Conservation (phyloP, 2,113 vertebrate species). For the Oplegnathus fasciatus region DNA sequence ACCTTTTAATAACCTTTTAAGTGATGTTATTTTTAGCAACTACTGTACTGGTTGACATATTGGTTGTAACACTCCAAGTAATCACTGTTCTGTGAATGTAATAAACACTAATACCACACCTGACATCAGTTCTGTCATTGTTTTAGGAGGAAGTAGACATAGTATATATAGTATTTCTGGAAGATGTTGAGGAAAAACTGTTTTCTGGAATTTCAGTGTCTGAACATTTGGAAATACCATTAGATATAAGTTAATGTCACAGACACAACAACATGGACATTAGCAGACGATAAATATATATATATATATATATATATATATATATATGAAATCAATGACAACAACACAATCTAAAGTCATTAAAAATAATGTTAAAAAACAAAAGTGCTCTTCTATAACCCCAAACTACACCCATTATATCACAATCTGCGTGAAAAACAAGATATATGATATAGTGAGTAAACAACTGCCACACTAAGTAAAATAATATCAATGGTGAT, state of each 20-base stretch:
- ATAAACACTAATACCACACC: constrained; percentile 64
- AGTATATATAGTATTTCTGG: background rate
- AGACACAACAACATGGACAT: background rate
- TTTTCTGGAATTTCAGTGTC: background rate
- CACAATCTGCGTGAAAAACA: background rate
- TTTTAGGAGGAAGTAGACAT: background rate
- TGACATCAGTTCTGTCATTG: constrained; percentile 4
- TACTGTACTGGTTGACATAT: constrained; percentile 44
- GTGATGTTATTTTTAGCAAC: constrained; percentile 29
- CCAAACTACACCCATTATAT: background rate
- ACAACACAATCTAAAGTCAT: too few relatives aligned
- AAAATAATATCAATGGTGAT: background rate
- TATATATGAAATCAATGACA: too few relatives aligned
- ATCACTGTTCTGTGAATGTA: constrained; percentile 65
- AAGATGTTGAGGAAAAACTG: background rate
- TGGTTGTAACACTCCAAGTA: constrained; percentile 52
- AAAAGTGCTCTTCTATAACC: too few relatives aligned
- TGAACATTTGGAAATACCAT: background rate
- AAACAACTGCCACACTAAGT: background rate
- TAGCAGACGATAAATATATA: background rate
- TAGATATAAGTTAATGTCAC: background rate
- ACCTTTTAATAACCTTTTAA: constrained; percentile 40
- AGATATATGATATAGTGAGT: background rate
- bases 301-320: too few relatives aligned
- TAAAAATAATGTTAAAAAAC: too few relatives aligned